Evolutionary conservation across 2,888 invertebrate species (phyloP).

Genomic region (Neuroscelio doddi): DNA sequence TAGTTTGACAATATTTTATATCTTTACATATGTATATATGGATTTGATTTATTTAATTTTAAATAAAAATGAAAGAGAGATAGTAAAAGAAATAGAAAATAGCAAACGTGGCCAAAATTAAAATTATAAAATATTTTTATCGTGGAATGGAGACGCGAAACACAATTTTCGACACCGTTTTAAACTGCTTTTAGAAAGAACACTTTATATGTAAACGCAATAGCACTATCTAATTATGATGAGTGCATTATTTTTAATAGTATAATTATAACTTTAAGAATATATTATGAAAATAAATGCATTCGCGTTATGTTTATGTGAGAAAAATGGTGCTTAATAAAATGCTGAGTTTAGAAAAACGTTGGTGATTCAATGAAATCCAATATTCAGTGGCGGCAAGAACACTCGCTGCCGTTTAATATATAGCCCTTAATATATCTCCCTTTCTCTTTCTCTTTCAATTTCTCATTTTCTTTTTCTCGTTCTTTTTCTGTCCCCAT

Average conservation of each 20-base stretch:
- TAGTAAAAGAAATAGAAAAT: too few relatives aligned
- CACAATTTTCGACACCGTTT: slow-evolving; percentile 33
- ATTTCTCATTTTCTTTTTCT: slow-evolving; percentile 1
- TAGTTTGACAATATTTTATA: too few relatives aligned
- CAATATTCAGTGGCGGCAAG: slow-evolving; percentile 39
- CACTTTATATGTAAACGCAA: slow-evolving; percentile 31
- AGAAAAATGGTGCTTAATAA: slow-evolving; percentile 13
- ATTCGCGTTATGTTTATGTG: slow-evolving; percentile 19
- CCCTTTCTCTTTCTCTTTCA: slow-evolving; percentile 7
- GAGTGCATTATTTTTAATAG: slow-evolving; percentile 20
- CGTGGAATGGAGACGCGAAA: slow-evolving; percentile 36
- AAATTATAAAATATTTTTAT: too few relatives aligned
- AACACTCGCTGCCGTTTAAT: slow-evolving; percentile 36
- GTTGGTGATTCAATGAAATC: slow-evolving; percentile 36
- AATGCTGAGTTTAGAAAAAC: slow-evolving; percentile 1
- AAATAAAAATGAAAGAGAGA: too few relatives aligned
- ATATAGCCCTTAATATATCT: slow-evolving; percentile 22
- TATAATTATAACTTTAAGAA: slow-evolving; percentile 42
- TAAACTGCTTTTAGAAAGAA: slow-evolving; percentile 32
- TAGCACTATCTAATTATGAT: slow-evolving; percentile 36
- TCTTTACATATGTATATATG: too few relatives aligned
- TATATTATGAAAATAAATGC: slow-evolving; percentile 31
- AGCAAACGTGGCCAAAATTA: too few relatives aligned
- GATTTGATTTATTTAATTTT: too few relatives aligned
- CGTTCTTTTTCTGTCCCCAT: slow-evolving; percentile 3